Percentiles rank a stretch among this genome's conserved stretches.
Conservation (phyloP, 2,113 vertebrate species). For the Oncorhynchus clarkii region DNA sequence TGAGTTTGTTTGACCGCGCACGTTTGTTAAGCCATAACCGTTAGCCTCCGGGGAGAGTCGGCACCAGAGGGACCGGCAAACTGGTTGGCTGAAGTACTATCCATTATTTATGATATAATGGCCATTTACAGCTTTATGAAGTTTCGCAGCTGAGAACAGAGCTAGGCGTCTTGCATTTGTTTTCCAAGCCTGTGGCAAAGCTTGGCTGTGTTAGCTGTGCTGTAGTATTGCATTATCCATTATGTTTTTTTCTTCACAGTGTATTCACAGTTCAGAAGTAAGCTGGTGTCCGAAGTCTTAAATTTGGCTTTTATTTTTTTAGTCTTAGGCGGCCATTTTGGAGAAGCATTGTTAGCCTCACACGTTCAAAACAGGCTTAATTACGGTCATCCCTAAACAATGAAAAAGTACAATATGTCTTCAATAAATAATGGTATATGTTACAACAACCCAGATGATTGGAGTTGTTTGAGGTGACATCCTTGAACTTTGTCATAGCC, state of each 20-base stretch:
- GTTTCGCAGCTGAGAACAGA: slow-evolving; percentile 34
- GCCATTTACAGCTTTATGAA: slow-evolving; percentile 41
- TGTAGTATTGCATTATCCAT: too few relatives aligned
- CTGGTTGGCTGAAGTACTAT: slow-evolving; percentile 26
- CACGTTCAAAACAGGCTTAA: too few relatives aligned
- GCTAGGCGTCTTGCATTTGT: slow-evolving; percentile 21
- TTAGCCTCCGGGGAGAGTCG: slow-evolving; percentile 9
- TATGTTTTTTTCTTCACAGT: not conserved
- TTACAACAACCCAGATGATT: too few relatives aligned
- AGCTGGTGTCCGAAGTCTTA: too few relatives aligned
- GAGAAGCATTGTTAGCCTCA: too few relatives aligned
- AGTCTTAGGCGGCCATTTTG: too few relatives aligned
- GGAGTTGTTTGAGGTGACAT: too few relatives aligned
- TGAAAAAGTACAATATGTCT: too few relatives aligned
- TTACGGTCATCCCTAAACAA: too few relatives aligned
- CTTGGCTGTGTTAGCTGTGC: not conserved
- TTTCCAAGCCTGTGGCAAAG: slow-evolving; percentile 27
- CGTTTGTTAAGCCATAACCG: slow-evolving; percentile 25
- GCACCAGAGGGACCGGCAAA: slow-evolving; percentile 20
- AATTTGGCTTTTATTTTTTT: too few relatives aligned
- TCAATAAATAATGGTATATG: too few relatives aligned
- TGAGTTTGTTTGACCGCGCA: slow-evolving; percentile 21
- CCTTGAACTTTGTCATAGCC: too few relatives aligned
- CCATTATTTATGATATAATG: slow-evolving; percentile 59
- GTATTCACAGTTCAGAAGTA: slow-evolving; percentile 13